Evolutionary conservation across 2,113 vertebrate genomes (phyloP), one percentile per base, ranked within the genome.

Genomic region (Ceyx cyanopectus): DNA sequence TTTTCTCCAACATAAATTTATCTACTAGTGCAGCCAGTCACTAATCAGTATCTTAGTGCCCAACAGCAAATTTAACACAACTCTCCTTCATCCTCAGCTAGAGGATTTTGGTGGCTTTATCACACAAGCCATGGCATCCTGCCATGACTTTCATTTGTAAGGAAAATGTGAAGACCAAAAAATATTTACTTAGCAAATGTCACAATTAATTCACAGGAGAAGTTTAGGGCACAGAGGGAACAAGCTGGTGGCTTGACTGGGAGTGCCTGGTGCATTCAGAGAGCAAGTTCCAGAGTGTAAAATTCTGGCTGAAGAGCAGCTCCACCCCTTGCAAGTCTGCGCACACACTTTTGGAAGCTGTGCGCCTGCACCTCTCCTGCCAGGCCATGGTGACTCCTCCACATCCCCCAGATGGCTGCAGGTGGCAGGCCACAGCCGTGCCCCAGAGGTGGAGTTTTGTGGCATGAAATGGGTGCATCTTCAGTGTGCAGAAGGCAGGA

Each of bases 391-490:
- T 46, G 75, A 69, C 51, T 4, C 16, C 85, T 51, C 26, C 29
- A 16, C 41, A 41, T 3, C 15, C 3, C 9, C 22, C 18, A 34
- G 16, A 72, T 0, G 17, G 4, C 37, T 19, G 13, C 6, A 53
- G 15, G 30, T 29, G 57, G 26, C 27, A 66, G 24, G 27, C 43
- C 24, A 32, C 0, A 9, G 2, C 24, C 43, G 32, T 1, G 2
- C 34, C 53, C 1, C 4, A 70, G 40, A 40, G 3, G 26, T 22
- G 18, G 37, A 72, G 16, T 18, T n/a, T 15, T 23, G 10, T 6
- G 8, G 5, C 8, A 21, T 10, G 15, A 63, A 89, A 77, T 0
- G 0, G 21, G 37, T 73, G 32, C 27, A 56, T 13, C 32, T 69
- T n/a, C 30, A 58, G 46, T 3, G 12, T 2, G 2, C 13, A 19